Percentiles rank a stretch among this genome's conserved stretches.
phyloP scores from a whole-genome alignment of 2,888 invertebrate species.

The Atherix ibis region DNA sequence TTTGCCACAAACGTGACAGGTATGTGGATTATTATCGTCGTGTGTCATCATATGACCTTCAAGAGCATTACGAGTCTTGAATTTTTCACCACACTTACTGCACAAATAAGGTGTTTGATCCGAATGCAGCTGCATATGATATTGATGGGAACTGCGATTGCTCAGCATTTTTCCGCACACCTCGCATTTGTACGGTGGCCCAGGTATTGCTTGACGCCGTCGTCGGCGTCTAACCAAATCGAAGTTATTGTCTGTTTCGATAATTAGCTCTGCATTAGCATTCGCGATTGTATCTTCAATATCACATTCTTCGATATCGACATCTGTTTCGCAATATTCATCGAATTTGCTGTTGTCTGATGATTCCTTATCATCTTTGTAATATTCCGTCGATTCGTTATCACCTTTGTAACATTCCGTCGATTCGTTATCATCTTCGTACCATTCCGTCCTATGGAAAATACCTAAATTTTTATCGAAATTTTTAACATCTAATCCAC shows the following conservation, averaged over 20 bases:
- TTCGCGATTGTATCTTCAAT: conserved; percentile 7
- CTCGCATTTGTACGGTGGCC: conserved; percentile 17
- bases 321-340: background rate
- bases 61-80: conserved; percentile 29
- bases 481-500: background rate
- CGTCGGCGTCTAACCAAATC: conserved; percentile 1
- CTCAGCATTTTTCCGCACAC: conserved; percentile 26
- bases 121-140: conserved; percentile 30
- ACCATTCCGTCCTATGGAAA: no score
- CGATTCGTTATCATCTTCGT: background rate
- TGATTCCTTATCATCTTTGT: conserved; percentile 1
- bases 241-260: background rate
- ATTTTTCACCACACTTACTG: conserved; percentile 25
- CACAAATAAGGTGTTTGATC: conserved; percentile 26
- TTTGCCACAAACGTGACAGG: conserved; percentile 25
- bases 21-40: conserved; percentile 26
- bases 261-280: conserved; percentile 7
- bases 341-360: background rate
- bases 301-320: background rate
- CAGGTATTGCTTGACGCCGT: conserved; percentile 8
- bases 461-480: no score
- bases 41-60: conserved; percentile 28
- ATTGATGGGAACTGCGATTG: conserved; percentile 26
- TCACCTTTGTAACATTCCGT: background rate
- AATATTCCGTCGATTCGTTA: background rate